These are phyloP conservation scores for Cyanistes caeruleus DNA, from an alignment of 2,113 vertebrate species.

Conservation along the genomic window DNA sequence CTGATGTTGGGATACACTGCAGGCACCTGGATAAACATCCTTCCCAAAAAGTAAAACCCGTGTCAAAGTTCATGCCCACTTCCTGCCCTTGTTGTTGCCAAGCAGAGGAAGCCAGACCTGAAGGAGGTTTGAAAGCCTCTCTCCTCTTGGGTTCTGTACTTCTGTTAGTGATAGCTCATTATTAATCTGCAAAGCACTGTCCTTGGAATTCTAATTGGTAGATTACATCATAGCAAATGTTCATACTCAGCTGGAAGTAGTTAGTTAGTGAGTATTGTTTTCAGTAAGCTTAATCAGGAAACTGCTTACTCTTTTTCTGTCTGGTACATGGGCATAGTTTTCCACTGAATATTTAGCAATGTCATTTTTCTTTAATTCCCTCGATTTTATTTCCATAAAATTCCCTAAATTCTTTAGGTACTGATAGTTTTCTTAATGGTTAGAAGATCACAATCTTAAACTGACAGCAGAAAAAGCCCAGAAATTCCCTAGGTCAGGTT, in stretches of 20 bases:
- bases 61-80: not conserved
- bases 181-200: not conserved
- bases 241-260: not conserved
- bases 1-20: not conserved
- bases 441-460: not conserved
- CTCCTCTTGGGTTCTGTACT: not conserved
- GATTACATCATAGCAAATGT: not conserved
- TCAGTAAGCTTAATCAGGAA: not conserved
- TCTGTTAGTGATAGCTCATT: not conserved
- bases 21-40: not conserved
- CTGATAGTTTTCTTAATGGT: not conserved
- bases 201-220: not conserved
- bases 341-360: not conserved
- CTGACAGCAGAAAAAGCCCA: constrained; percentile 42
- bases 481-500: not conserved
- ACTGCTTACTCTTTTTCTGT: not conserved
- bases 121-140: not conserved
- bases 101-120: not conserved
- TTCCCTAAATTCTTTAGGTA: not conserved
- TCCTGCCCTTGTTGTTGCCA: not conserved
- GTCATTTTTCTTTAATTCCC: not conserved
- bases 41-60: not conserved
- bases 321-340: not conserved
- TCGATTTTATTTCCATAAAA: not conserved
- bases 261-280: not conserved